These are phyloP conservation scores for Chlamydotis undulata DNA, from an alignment of 2,113 vertebrate species.

Conservation along the genomic window DNA sequence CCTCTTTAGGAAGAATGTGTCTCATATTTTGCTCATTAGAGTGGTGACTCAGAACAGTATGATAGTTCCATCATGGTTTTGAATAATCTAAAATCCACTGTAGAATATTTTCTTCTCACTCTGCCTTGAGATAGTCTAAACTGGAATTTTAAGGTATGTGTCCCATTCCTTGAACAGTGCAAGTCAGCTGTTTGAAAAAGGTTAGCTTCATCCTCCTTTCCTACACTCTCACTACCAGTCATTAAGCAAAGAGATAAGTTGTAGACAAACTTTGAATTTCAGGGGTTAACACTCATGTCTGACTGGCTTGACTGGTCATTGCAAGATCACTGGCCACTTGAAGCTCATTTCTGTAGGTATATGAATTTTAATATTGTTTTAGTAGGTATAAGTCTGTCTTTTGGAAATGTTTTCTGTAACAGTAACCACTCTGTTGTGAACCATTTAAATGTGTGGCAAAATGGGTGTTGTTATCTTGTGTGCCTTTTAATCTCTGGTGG, in stretches of 20 bases:
- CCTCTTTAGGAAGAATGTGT: background rate
- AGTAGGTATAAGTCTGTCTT: background rate
- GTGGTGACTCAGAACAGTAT: background rate
- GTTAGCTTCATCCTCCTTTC: background rate
- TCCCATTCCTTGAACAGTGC: background rate
- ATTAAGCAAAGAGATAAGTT: background rate
- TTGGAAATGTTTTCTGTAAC: background rate
- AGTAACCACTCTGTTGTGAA: background rate
- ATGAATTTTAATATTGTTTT: background rate
- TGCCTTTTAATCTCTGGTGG: background rate
- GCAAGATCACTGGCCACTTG: background rate
- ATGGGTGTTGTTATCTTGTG: background rate
- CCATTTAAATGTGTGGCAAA: background rate
- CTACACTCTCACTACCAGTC: background rate
- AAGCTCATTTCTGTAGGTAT: background rate
- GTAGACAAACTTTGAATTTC: background rate
- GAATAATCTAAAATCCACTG: background rate
- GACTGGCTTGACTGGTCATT: background rate
- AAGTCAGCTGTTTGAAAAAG: background rate
- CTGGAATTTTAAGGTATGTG: background rate
- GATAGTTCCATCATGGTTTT: background rate
- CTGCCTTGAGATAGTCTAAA: background rate
- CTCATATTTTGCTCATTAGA: accelerated
- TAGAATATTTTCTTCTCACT: background rate
- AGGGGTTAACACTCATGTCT: background rate